A percentile compares a stretch with the other conserved stretches of the same genome.
These are phyloP conservation scores for Eupithecia abbreviata DNA, from an alignment of 2,888 invertebrate genomes.

Conservation along the genomic window DNA sequence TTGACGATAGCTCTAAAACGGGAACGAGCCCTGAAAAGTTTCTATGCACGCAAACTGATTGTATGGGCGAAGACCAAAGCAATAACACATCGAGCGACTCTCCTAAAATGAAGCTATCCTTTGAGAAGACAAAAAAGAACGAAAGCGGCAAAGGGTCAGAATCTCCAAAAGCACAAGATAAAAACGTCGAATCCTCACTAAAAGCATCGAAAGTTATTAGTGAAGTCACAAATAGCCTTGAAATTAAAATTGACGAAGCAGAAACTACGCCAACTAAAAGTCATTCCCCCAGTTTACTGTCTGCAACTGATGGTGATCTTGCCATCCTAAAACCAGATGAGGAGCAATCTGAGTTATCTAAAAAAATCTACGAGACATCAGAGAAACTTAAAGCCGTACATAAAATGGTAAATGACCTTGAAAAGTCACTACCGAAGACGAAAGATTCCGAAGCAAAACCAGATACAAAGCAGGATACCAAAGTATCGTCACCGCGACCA, in stretches of 20 bases:
- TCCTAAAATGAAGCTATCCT: conserved; percentile 63
- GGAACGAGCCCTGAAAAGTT: conserved; percentile 73
- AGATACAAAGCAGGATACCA: conserved; percentile 67
- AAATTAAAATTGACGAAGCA: conserved; percentile 56
- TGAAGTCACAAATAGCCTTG: conserved; percentile 50
- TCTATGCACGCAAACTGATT: conserved; percentile 78
- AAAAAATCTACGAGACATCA: conserved; percentile 79
- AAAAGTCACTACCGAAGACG: conserved; percentile 73
- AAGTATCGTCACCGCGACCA: conserved; percentile 69
- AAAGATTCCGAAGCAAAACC: conserved; percentile 68
- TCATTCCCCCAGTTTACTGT: conserved; percentile 53
- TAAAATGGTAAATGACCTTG: conserved; percentile 78
- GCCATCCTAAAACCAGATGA: conserved; percentile 69
- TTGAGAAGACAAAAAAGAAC: conserved; percentile 71
- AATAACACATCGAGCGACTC: conserved; percentile 64
- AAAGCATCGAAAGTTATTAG: conserved; percentile 55
- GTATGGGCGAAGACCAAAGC: conserved; percentile 72
- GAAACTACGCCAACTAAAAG: conserved; percentile 53
- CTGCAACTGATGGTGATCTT: conserved; percentile 66
- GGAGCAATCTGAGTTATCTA: conserved; percentile 78
- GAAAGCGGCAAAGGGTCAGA: conserved; percentile 60
- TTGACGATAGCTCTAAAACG: conserved; percentile 81
- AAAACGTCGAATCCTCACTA: conserved; percentile 51
- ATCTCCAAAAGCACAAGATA: conserved; percentile 52
- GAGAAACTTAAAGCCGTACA: conserved; percentile 80